These are phyloP conservation scores for Agrochola circellaris DNA, from an alignment of 2,888 invertebrate genomes.

Conservation along the genomic window DNA sequence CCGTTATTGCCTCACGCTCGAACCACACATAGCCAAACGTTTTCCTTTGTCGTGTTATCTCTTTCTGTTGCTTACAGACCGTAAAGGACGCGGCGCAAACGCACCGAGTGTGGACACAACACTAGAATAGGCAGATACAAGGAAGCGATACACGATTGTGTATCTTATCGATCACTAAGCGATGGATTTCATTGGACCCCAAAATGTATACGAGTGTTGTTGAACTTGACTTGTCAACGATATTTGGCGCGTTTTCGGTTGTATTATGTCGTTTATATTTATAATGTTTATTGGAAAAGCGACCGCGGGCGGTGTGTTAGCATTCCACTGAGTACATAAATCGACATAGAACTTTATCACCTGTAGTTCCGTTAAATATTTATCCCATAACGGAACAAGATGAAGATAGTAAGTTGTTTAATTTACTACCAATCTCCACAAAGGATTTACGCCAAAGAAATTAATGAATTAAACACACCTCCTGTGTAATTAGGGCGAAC, in stretches of 20 bases:
- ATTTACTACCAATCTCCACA: slow-evolving; percentile 36
- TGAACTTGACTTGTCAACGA: slow-evolving; percentile 54
- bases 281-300: slow-evolving; percentile 13
- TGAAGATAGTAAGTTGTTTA: slow-evolving; percentile 29
- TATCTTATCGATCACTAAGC: slow-evolving; percentile 59
- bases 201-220: slow-evolving; percentile 41
- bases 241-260: slow-evolving; percentile 32
- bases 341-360: slow-evolving; percentile 3
- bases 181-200: slow-evolving; percentile 39
- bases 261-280: slow-evolving; percentile 23
- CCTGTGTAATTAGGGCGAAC: slow-evolving; percentile 55
- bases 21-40: slow-evolving; percentile 67
- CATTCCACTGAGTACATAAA: slow-evolving; percentile 7
- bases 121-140: slow-evolving; percentile 58
- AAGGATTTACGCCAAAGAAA: slow-evolving; percentile 40
- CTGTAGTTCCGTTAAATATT: slow-evolving; percentile 17
- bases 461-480: slow-evolving; percentile 46
- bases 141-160: slow-evolving; percentile 63
- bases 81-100: slow-evolving; percentile 61
- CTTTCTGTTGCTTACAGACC: slow-evolving; percentile 62
- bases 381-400: slow-evolving; percentile 28
- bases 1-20: slow-evolving; percentile 77
- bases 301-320: not conserved
- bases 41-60: slow-evolving; percentile 69
- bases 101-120: slow-evolving; percentile 53